Evolutionary conservation across 2,888 invertebrate species (phyloP).

Genomic region (Mantis religiosa): DNA sequence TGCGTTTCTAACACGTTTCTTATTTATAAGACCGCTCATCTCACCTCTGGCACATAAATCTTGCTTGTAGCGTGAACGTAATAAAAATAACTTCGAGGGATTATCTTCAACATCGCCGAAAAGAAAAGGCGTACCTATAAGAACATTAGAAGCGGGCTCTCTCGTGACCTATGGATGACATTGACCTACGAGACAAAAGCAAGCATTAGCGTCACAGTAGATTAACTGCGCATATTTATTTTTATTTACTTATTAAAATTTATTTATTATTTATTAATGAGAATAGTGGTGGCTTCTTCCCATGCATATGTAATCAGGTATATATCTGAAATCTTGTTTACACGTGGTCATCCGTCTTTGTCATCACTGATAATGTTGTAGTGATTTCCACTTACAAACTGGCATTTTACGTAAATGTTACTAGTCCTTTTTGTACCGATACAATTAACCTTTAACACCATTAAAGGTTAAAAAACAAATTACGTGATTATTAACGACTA

Average conservation of each 20-base stretch:
- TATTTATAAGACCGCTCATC: neutral
- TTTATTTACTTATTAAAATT: neutral
- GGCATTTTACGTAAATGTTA: too few relatives aligned
- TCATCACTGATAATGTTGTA: too few relatives aligned
- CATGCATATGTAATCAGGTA: neutral
- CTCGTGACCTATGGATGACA: neutral
- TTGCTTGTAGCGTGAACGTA: neutral
- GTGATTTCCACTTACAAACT: too few relatives aligned
- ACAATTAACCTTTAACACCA: too few relatives aligned
- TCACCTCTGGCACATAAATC: neutral
- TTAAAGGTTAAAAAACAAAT: too few relatives aligned
- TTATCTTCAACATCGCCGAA: neutral
- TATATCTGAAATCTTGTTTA: too few relatives aligned
- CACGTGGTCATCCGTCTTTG: too few relatives aligned
- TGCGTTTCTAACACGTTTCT: neutral
- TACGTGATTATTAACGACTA: too few relatives aligned
- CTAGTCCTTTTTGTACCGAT: too few relatives aligned
- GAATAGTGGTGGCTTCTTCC: neutral
- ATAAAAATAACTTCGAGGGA: neutral
- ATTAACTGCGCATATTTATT: neutral
- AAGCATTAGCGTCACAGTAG: neutral
- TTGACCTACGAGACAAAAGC: neutral
- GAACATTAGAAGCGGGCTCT: neutral
- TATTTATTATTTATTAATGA: neutral
- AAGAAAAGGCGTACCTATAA: neutral